A percentile compares a stretch with the other conserved stretches of the same genome.
These are phyloP conservation scores for Galerucella calmariensis DNA, from an alignment of 2,888 invertebrate species.

Conservation along the genomic window DNA sequence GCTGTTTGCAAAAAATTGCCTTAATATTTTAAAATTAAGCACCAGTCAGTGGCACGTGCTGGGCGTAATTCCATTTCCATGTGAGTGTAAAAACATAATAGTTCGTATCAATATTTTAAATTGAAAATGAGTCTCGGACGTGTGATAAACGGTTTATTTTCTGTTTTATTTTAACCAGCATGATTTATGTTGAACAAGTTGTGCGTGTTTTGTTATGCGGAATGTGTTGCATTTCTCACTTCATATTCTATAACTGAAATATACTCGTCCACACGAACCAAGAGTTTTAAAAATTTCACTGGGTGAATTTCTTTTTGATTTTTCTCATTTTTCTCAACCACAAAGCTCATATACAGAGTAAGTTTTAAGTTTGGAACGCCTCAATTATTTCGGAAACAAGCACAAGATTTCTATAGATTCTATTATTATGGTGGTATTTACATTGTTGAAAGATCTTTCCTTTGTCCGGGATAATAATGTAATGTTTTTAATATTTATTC, in stretches of 20 bases:
- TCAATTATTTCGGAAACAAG: too few species aligned
- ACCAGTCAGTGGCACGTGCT: slow-evolving; percentile 39
- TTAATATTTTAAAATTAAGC: slow-evolving; percentile 32
- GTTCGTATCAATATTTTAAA: slow-evolving; percentile 41
- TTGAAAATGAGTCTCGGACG: slow-evolving; percentile 37
- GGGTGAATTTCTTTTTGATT: too few species aligned
- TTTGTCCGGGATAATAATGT: too few species aligned
- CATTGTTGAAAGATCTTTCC: too few species aligned
- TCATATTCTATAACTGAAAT: slow-evolving; percentile 6
- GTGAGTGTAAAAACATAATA: slow-evolving; percentile 36
- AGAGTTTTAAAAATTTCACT: neutral
- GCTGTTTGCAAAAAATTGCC: slow-evolving; percentile 9
- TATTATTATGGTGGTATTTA: too few species aligned
- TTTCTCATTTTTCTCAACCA: too few species aligned
- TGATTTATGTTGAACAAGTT: slow-evolving; percentile 27
- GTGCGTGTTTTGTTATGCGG: slow-evolving; percentile 9
- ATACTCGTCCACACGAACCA: neutral
- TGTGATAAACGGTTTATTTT: slow-evolving; percentile 39
- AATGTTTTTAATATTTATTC: too few species aligned
- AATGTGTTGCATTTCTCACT: neutral
- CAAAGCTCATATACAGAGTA: too few species aligned
- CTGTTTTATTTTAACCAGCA: slow-evolving; percentile 36
- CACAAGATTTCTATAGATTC: too few species aligned
- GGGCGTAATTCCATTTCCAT: slow-evolving; percentile 32
- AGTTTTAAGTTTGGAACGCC: too few species aligned